Evolutionary conservation across 2,888 invertebrate species (phyloP).

Genomic region (Torymus auratus): DNA sequence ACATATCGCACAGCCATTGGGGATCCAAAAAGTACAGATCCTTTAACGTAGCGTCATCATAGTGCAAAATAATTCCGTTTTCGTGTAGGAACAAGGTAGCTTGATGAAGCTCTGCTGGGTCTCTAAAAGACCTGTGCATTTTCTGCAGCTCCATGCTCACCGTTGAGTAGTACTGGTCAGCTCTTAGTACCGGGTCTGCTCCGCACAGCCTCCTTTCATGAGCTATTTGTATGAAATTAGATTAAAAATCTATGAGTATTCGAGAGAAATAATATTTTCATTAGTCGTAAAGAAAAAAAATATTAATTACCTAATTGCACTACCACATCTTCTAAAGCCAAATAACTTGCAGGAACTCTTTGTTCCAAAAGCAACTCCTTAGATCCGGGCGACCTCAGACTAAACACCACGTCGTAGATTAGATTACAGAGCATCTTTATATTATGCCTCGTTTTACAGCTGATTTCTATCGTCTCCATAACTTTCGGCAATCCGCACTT

Average conservation of each 20-base stretch:
- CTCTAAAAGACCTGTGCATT: conserved; percentile 86
- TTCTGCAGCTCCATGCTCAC: conserved; percentile 80
- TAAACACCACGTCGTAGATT: conserved; percentile 95
- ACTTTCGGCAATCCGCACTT: conserved; percentile 96
- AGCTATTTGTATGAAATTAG: conserved; percentile 78
- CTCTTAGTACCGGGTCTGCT: conserved; percentile 88
- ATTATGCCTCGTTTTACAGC: conserved; percentile 92
- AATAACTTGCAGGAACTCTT: conserved; percentile 96
- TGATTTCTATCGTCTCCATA: conserved; percentile 94
- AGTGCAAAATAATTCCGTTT: conserved; percentile 96
- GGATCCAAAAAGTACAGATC: conserved; percentile 98
- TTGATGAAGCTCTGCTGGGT: conserved; percentile 93
- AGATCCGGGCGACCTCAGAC: conserved; percentile 92
- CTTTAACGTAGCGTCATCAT: conserved; percentile 94
- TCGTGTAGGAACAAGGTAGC: conserved; percentile 98
- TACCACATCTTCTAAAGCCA: conserved; percentile 95
- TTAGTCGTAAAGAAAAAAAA: too few species aligned
- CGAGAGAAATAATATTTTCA: too few species aligned
- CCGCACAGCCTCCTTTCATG: conserved; percentile 84
- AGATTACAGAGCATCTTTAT: conserved; percentile 92
- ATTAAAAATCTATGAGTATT: not conserved
- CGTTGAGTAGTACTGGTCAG: conserved; percentile 83
- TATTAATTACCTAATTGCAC: conserved; percentile 76
- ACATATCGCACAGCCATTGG: conserved; percentile 98
- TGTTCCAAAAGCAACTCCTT: conserved; percentile 95